A percentile compares a stretch with the other conserved stretches of the same genome.
phyloP scores from a whole-genome alignment of 2,113 vertebrate species.

The Neopipo cinnamomea region DNA sequence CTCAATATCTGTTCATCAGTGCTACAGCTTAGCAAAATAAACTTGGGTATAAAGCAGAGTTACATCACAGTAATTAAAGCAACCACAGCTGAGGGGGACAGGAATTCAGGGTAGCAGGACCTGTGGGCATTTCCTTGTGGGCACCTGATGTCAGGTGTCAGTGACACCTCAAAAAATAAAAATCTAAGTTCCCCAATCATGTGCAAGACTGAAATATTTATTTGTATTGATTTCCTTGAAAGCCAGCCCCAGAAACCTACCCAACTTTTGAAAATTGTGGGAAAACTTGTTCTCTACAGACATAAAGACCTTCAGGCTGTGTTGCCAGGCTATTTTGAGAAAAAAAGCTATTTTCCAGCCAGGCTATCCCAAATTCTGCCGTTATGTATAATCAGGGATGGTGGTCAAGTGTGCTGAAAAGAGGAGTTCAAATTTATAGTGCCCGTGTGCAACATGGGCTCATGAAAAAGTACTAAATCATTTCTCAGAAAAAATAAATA shows the following conservation, averaged over 20 bases:
- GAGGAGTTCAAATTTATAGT: background rate
- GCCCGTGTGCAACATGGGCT: background rate
- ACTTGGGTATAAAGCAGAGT: background rate
- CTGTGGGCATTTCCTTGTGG: background rate
- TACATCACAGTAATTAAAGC: background rate
- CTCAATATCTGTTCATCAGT: rapidly evolving
- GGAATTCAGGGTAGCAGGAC: background rate
- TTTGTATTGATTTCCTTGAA: background rate
- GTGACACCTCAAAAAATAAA: background rate
- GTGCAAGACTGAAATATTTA: background rate
- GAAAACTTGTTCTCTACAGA: background rate
- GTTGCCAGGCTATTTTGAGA: background rate
- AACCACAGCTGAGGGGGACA: background rate
- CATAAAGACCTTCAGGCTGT: background rate
- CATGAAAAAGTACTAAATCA: background rate
- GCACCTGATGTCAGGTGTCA: background rate
- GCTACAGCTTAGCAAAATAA: background rate
- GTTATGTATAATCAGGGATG: background rate
- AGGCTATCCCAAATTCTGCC: background rate
- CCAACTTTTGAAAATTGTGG: background rate
- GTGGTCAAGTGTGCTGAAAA: background rate
- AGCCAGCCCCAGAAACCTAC: background rate
- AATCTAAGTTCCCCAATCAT: background rate
- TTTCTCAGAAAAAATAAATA: background rate
- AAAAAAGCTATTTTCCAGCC: background rate